Base-by-base conservation (phyloP, 2,113 vertebrate species). In the Pristiophorus japonicus region DNA sequence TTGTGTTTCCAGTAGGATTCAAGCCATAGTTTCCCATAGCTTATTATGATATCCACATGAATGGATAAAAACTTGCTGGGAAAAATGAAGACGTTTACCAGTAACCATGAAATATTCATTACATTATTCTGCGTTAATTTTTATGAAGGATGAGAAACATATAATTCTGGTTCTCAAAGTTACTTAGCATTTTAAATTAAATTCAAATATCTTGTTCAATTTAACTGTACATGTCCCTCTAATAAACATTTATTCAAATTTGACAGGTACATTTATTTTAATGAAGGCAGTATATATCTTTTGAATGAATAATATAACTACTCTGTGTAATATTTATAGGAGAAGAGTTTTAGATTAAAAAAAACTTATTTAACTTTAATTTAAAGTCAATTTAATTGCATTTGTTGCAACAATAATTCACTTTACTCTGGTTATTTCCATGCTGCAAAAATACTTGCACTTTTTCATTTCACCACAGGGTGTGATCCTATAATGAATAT, bases 171-270 rank as follows among this genome's bases (percentile, higher is more conserved):
- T 65, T 93, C 30, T 65, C 90, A 93, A 92, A 62, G 30, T 85
- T 85, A 85, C 4, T 85, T 85, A 85, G 42, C 81, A 47, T 85
- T 85, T 85, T 47, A 85, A 85, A 85, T 47, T 85, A 20, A 85
- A 59, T 92, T 92, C 12, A 63, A 63, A 92, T 92, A 20, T 38
- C 47, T n/a, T 92, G 88, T 20, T 92, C 51, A 90, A 63, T 63
- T 62, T 92, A 62, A 92, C n/a, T 92, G 55, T 63, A 66, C 34
- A 65, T 22, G n/a, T 66, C 34, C n/a, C 30, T 38, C 16, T 65
- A 90, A 90, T 93, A 24, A 20, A 34, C 88, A 27, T 14, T n/a
- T n/a, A 63, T 20, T 65, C 38, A 42, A 51, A 51, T 90, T 3
- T 90, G 62, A 65, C 90, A 65, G 34, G 16, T 38, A 93, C 42